phyloP scores from a whole-genome alignment of 2,113 vertebrate genomes.

The Anser cygnoides region DNA sequence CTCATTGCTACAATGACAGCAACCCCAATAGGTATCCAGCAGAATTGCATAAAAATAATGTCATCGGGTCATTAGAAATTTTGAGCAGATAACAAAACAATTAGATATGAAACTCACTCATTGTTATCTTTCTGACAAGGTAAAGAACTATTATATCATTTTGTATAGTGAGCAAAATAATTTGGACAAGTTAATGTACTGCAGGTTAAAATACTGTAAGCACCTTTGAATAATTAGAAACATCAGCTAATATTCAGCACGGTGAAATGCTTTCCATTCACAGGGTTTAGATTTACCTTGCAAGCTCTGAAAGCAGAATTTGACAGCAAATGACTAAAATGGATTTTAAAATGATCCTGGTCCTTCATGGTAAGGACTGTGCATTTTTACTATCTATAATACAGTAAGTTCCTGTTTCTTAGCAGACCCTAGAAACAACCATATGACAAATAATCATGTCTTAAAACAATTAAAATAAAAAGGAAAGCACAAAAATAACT shows the following conservation, averaged over 20 bases:
- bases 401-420: neutral
- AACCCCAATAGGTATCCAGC: neutral
- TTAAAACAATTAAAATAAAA: neutral
- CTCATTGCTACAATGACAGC: neutral
- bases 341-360: neutral
- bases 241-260: neutral
- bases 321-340: neutral
- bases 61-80: neutral
- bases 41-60: neutral
- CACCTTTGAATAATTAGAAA: neutral
- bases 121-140: neutral
- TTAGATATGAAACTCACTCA: neutral
- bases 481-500: neutral
- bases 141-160: neutral
- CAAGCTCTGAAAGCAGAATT: neutral
- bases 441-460: neutral
- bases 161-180: neutral
- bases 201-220: neutral
- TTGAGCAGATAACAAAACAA: conserved; percentile 13
- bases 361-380: neutral
- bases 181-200: neutral
- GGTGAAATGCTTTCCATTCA: neutral
- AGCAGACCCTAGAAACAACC: neutral
- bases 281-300: neutral
- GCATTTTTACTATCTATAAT: neutral